phyloP scores from a whole-genome alignment of 2,113 vertebrate genomes.

The Ophiodon elongatus region DNA sequence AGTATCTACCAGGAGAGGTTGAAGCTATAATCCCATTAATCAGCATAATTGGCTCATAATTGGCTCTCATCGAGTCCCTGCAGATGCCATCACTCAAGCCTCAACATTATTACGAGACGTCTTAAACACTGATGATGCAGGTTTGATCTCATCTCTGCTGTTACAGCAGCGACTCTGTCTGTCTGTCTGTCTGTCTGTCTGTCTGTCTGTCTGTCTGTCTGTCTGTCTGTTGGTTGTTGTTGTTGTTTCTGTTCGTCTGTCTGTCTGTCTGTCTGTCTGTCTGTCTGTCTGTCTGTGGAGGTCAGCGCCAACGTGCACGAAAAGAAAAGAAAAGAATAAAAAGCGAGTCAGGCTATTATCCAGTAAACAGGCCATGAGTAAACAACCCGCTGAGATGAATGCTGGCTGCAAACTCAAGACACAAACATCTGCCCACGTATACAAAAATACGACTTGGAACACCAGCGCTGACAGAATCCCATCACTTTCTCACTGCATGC shows the following conservation, averaged over 20 bases:
- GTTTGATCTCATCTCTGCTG: slow-evolving; percentile 23
- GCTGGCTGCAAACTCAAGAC: slow-evolving; percentile 18
- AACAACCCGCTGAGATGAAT: slow-evolving; percentile 10
- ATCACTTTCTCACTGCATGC: neutral
- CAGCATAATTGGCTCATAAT: slow-evolving; percentile 77
- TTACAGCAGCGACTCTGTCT: neutral
- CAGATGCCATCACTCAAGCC: slow-evolving; percentile 72
- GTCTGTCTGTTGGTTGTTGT: slow-evolving; percentile 1
- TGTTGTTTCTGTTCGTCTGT: too few relatives aligned
- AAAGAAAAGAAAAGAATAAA: neutral
- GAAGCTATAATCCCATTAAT: slow-evolving; percentile 76
- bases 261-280: too few relatives aligned
- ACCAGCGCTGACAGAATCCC: slow-evolving; percentile 24
- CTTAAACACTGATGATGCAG: slow-evolving; percentile 20
- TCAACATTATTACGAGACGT: slow-evolving; percentile 44
- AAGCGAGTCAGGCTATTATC: slow-evolving; percentile 8
- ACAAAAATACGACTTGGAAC: slow-evolving; percentile 35
- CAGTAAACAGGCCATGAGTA: slow-evolving; percentile 19
- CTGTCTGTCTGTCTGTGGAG: neutral
- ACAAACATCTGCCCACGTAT: slow-evolving; percentile 37
- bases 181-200: neutral
- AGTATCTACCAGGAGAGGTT: slow-evolving; percentile 63
- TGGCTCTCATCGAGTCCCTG: slow-evolving; percentile 68
- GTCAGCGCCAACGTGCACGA: neutral
- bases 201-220: neutral